These are phyloP conservation scores for Colinus virginianus DNA, from an alignment of 2,113 vertebrate species.

Conservation along the genomic window DNA sequence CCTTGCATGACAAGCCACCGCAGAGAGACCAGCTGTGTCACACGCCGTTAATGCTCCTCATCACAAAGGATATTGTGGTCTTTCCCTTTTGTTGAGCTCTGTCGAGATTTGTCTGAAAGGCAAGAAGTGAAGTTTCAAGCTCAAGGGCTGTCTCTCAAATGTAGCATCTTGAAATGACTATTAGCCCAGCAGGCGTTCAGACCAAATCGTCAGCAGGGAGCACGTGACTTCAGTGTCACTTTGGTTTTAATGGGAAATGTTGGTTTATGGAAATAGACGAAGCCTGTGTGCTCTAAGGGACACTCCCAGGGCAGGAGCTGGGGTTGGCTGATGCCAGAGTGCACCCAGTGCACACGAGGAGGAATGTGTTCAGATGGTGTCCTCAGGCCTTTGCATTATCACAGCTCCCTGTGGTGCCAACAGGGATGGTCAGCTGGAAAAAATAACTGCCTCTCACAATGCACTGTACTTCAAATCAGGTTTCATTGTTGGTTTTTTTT, in stretches of 20 bases:
- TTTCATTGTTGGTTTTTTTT: neutral
- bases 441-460: neutral
- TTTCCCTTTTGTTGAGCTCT: neutral
- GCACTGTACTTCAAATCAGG: fast-evolving
- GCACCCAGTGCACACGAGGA: fast-evolving
- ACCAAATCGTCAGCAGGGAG: neutral
- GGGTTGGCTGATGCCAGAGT: neutral
- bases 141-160: neutral
- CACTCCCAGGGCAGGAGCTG: neutral
- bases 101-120: neutral
- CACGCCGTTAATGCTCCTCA: slow-evolving; percentile 13
- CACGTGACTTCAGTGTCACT: neutral
- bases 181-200: neutral
- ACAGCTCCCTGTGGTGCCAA: neutral
- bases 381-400: neutral
- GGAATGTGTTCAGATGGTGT: neutral
- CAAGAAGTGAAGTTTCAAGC: neutral
- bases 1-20: neutral
- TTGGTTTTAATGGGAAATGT: neutral
- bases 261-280: neutral
- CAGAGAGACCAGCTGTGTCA: slow-evolving; percentile 26
- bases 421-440: neutral
- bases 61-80: neutral
- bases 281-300: neutral
- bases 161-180: neutral